These are phyloP conservation scores for Recurvirostra avosetta DNA, from an alignment of 2,113 vertebrate species.

Conservation along the genomic window DNA sequence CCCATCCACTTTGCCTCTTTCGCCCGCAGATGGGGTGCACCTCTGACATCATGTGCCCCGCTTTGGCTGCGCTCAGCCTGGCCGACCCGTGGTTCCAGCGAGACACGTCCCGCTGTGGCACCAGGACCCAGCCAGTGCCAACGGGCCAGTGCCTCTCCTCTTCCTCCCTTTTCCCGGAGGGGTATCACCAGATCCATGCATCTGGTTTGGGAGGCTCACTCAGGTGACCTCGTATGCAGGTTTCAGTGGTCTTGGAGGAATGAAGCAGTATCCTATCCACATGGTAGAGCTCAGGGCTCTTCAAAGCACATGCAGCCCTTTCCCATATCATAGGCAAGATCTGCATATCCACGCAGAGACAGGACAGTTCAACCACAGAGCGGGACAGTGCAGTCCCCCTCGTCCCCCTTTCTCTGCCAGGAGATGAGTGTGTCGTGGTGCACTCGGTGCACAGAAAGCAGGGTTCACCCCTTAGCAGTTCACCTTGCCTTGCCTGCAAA, in stretches of 20 bases:
- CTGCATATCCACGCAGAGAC: neutral
- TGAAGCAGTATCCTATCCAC: neutral
- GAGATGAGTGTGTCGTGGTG: neutral
- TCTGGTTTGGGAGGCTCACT: neutral
- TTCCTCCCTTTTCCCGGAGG: neutral
- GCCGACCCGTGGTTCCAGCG: neutral
- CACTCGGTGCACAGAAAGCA: neutral
- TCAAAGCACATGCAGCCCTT: neutral
- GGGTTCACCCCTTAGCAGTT: neutral
- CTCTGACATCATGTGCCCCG: neutral
- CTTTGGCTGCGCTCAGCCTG: neutral
- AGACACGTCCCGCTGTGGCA: neutral
- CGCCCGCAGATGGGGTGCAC: neutral
- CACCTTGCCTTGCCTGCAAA: neutral
- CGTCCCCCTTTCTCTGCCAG: neutral
- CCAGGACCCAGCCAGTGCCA: neutral
- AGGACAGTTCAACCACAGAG: neutral
- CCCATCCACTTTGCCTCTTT: neutral
- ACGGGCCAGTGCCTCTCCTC: neutral
- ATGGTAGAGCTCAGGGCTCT: neutral
- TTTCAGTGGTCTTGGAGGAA: neutral
- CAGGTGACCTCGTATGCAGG: neutral
- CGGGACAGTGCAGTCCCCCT: accelerated
- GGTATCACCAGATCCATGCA: neutral
- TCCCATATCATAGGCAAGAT: neutral